Evolutionary conservation across 1,140 invertebrate species (phyloP).

Genomic region (Bombyx mandarina): DNA sequence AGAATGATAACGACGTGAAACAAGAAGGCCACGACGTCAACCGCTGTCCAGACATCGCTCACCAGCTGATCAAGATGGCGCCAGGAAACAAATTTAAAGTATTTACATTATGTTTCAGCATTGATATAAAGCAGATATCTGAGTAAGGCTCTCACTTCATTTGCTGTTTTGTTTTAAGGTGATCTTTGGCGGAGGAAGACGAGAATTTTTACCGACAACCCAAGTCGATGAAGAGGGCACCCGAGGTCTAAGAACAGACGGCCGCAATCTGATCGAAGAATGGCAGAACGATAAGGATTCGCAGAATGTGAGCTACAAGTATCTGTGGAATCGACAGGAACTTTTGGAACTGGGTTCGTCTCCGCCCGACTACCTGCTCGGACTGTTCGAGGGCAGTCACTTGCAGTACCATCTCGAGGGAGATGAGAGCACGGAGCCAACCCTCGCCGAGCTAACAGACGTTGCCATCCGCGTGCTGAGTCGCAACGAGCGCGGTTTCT

Average conservation of each 20-base stretch:
- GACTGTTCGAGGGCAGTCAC: slow-evolving; percentile 70
- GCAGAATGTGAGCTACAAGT: slow-evolving; percentile 77
- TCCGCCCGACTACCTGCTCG: slow-evolving; percentile 80
- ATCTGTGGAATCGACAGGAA: slow-evolving; percentile 77
- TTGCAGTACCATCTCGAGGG: slow-evolving; percentile 64
- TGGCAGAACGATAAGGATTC: slow-evolving; percentile 49
- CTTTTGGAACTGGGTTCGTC: slow-evolving; percentile 74
- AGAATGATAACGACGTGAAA: slow-evolving; percentile 75
- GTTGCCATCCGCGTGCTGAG: slow-evolving; percentile 84
- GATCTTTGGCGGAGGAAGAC: slow-evolving; percentile 77
- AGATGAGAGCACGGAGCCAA: slow-evolving; percentile 73
- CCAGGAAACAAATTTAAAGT: slow-evolving; percentile 59
- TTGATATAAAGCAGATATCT: slow-evolving; percentile 71
- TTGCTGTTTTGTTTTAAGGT: slow-evolving; percentile 51
- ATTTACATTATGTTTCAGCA: slow-evolving; percentile 79
- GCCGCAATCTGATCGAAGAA: slow-evolving; percentile 62
- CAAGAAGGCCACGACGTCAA: not conserved
- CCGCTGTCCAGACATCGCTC: slow-evolving; percentile 75
- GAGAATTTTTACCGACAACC: slow-evolving; percentile 75
- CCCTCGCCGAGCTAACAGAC: slow-evolving; percentile 86
- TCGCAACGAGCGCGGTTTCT: slow-evolving; percentile 84
- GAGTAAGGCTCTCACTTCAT: slow-evolving; percentile 15
- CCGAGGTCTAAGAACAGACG: slow-evolving; percentile 74
- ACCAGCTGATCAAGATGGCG: slow-evolving; percentile 75
- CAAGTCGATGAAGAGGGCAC: slow-evolving; percentile 77